phyloP scores from a whole-genome alignment of 2,797 vertebrate species.

The Rhinophrynus dorsalis region DNA sequence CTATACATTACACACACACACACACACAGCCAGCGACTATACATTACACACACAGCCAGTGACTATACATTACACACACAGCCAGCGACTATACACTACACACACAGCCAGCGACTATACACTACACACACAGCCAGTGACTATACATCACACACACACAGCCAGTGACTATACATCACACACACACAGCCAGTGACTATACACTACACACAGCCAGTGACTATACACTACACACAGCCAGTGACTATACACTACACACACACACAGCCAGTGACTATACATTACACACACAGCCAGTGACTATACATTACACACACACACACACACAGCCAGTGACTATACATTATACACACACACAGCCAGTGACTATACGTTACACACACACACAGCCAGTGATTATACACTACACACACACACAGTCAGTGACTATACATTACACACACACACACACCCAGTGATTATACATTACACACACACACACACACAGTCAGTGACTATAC shows the following conservation, averaged over 20 bases:
- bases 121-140: not conserved
- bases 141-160: not conserved
- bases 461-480: not conserved
- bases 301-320: too few species aligned
- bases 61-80: too few species aligned
- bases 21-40: too few species aligned
- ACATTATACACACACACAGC: too few species aligned
- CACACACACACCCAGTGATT: not conserved
- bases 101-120: not conserved
- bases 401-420: not conserved
- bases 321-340: too few species aligned
- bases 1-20: too few species aligned
- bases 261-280: too few species aligned
- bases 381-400: too few species aligned
- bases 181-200: not conserved
- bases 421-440: not conserved
- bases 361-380: too few species aligned
- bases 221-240: not conserved
- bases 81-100: too few species aligned
- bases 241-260: not conserved
- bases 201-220: not conserved
- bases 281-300: too few species aligned
- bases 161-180: not conserved
- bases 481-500: not conserved
- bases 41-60: too few species aligned